These are phyloP conservation scores for Caranx melampygus DNA, from an alignment of 2,113 vertebrate species.

Conservation along the genomic window DNA sequence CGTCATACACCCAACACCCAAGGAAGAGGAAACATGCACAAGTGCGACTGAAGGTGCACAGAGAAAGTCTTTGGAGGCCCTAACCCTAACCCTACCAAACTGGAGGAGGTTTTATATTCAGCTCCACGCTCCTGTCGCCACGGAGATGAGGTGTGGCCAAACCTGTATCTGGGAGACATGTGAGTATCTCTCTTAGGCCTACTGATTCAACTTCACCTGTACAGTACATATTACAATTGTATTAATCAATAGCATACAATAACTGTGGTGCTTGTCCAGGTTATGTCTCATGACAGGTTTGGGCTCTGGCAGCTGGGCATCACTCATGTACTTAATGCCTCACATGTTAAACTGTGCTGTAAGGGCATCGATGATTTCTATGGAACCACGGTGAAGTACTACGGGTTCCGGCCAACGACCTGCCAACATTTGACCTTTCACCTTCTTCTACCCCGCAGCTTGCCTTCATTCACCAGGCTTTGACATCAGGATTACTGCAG, in stretches of 20 bases:
- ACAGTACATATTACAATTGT: background rate
- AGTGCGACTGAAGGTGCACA: constrained; percentile 4
- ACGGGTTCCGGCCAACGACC: constrained; percentile 92
- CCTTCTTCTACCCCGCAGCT: constrained; percentile 90
- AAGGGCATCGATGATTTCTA: constrained; percentile 92
- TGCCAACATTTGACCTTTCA: constrained; percentile 92
- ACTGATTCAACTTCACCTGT: background rate
- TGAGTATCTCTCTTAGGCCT: constrained; percentile 78
- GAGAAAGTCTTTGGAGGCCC: constrained; percentile 13
- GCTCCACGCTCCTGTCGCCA: constrained; percentile 87
- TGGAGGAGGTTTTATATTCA: constrained; percentile 87
- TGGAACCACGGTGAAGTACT: constrained; percentile 89
- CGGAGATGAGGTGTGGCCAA: constrained; percentile 93
- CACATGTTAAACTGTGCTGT: constrained; percentile 88
- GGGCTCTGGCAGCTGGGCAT: constrained; percentile 82
- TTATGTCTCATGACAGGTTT: constrained; percentile 82
- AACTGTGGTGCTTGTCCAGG: constrained; percentile 66
- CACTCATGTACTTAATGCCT: constrained; percentile 83
- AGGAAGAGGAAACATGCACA: background rate
- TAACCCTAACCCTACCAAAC: constrained; percentile 81
- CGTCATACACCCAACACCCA: background rate
- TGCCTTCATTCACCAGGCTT: constrained; percentile 89
- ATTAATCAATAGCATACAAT: background rate
- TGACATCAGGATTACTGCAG: constrained; percentile 87
- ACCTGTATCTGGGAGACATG: constrained; percentile 93